Conservation (phyloP, 1,140 invertebrate genomes). For the Globodera rostochiensis region DNA sequence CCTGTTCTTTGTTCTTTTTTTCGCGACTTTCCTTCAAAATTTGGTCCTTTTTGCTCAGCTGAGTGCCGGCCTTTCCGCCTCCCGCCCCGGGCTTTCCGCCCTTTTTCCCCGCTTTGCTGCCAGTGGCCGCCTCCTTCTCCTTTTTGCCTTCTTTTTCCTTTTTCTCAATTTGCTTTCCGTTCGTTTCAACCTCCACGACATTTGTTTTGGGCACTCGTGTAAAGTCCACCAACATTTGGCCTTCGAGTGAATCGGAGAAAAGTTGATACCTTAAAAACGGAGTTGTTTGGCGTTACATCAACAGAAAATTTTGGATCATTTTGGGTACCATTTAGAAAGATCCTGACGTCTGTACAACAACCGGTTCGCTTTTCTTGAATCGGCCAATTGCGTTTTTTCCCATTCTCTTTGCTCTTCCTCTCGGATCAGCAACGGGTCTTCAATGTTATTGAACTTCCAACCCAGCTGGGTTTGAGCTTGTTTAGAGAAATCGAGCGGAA, state of each 20-base stretch:
- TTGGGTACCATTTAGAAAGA: constrained; percentile 47
- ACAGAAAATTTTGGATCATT: constrained; percentile 23
- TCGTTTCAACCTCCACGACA: constrained; percentile 26
- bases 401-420: constrained; percentile 30
- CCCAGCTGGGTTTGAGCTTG: constrained; percentile 29
- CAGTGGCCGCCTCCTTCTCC: neutral
- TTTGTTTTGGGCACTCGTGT: constrained; percentile 55
- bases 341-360: constrained; percentile 42
- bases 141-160: constrained; percentile 26
- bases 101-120: constrained; percentile 25
- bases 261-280: constrained; percentile 58
- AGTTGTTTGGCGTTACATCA: constrained; percentile 20
- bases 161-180: constrained; percentile 9
- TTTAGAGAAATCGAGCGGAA: constrained; percentile 27
- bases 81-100: constrained; percentile 15
- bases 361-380: constrained; percentile 38
- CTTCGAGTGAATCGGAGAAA: constrained; percentile 64
- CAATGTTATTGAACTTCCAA: constrained; percentile 43
- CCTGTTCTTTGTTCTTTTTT: constrained; percentile 54
- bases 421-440: constrained; percentile 33
- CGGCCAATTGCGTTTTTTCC: constrained; percentile 21
- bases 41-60: constrained; percentile 57
- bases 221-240: constrained; percentile 62
- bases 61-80: constrained; percentile 41
- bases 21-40: constrained; percentile 58